These are phyloP conservation scores for Hippolais icterina DNA, from an alignment of 2,113 vertebrate species.

Conservation along the genomic window DNA sequence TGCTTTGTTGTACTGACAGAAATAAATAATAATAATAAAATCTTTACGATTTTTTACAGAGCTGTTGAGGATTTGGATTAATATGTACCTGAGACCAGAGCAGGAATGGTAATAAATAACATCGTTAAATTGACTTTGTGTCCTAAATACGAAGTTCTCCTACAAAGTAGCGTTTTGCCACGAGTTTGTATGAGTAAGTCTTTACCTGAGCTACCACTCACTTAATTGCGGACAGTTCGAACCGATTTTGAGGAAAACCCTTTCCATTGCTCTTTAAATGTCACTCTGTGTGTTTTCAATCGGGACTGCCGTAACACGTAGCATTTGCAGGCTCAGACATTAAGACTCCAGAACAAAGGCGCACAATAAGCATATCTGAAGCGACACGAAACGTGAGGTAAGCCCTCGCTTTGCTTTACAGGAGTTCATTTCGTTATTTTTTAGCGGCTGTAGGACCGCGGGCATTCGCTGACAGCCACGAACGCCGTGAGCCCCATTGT, in stretches of 20 bases:
- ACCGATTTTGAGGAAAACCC: not conserved
- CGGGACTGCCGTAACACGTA: rapidly evolving
- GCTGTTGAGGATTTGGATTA: not conserved
- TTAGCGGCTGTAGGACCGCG: rapidly evolving
- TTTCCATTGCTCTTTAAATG: not conserved
- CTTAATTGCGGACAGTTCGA: not conserved
- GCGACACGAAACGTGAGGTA: rapidly evolving
- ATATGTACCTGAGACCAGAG: not conserved
- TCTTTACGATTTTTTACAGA: not conserved
- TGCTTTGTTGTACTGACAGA: not conserved
- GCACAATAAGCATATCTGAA: not conserved
- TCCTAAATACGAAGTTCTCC: not conserved
- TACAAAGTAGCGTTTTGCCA: not conserved
- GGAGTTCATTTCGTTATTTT: not conserved
- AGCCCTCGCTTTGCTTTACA: not conserved
- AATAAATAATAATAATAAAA: not conserved
- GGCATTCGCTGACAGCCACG: not conserved
- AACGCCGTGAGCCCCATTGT: not conserved
- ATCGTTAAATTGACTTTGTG: not conserved
- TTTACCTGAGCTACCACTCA: not conserved
- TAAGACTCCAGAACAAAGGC: not conserved
- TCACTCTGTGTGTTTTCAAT: rapidly evolving
- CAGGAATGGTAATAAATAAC: not conserved
- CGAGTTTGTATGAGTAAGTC: not conserved
- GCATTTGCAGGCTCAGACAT: not conserved